Evolutionary conservation across 2,113 vertebrate genomes (phyloP), one percentile per base, ranked within the genome.

Genomic region (Sinocyclocheilus rhinocerous): DNA sequence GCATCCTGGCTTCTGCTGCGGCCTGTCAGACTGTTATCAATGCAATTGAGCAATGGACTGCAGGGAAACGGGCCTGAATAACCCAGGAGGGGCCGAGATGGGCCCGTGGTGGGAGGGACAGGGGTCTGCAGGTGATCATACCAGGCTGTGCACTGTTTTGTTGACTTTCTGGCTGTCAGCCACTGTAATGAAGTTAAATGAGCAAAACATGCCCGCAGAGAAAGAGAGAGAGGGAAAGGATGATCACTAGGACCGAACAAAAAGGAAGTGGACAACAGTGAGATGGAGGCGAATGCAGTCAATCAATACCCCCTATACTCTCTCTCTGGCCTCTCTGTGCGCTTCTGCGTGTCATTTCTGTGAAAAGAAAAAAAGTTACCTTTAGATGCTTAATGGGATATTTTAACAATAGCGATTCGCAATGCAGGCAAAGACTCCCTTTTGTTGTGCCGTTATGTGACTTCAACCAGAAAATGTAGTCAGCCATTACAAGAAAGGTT

Each of bases 351-450:
- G 92, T 94, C 92, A 91, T 92, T 84, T 39, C 85, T 79, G 26
- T 93, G 90, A 95, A 94, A 94, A 91, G 90, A 87, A 94, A 94
- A 94, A 94, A 94, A 94, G 93, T 94, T 93, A 95, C 94, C 93
- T 94, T 94, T 92, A 80, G 87, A 88, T 79, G 76, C 88, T 92
- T 94, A 93, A 94, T 94, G 91, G 90, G 91, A 92, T 92, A 91
- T 92, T 90, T 92, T 90, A 91, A 92, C 93, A 94, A 91, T 88
- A 89, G 87, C 75, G 88, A 90, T 92, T 89, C 86, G 88, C 88
- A 85, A 88, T 90, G 89, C 90, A 93, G 89, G 92, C 90, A 91
- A 89, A 92, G 89, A 50, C 84, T 55, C 70, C 29, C 86, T 89
- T 90, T 92, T 93, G 77, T 89, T 76, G 82, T 72, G 73, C 36